These are phyloP conservation scores for Phyllostomus hastatus DNA, from an alignment of 2,113 vertebrate genomes.

Conservation along the genomic window DNA sequence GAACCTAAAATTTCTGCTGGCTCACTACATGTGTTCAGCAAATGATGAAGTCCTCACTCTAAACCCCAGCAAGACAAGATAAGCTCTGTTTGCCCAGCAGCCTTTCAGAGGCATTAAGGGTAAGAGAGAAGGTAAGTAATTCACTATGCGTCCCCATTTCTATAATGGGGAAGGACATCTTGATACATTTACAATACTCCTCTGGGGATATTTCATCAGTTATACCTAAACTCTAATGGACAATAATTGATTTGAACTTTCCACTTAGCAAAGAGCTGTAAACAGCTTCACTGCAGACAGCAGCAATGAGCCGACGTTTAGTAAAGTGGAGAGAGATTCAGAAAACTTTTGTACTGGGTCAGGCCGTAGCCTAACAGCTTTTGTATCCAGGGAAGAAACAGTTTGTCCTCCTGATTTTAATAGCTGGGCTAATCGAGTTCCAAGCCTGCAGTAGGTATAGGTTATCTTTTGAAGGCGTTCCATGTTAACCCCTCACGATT, in stretches of 20 bases:
- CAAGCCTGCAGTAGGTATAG: slow-evolving; percentile 65
- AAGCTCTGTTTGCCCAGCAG: slow-evolving; percentile 82
- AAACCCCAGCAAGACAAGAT: slow-evolving; percentile 79
- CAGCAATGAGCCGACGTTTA: slow-evolving; percentile 80
- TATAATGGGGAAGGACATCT: slow-evolving; percentile 86
- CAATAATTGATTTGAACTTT: slow-evolving; percentile 91
- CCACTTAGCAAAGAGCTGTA: slow-evolving; percentile 86
- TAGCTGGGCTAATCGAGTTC: slow-evolving; percentile 73
- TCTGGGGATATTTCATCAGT: slow-evolving; percentile 89
- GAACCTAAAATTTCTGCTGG: slow-evolving; percentile 47
- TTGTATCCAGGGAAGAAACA: slow-evolving; percentile 72
- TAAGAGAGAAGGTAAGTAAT: slow-evolving; percentile 88
- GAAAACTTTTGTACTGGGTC: slow-evolving; percentile 78
- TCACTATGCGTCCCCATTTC: slow-evolving; percentile 83
- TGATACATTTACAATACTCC: slow-evolving; percentile 87
- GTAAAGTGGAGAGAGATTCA: slow-evolving; percentile 84
- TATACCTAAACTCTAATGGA: slow-evolving; percentile 90
- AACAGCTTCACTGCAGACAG: slow-evolving; percentile 83
- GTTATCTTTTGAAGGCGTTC: slow-evolving; percentile 62
- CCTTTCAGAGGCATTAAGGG: slow-evolving; percentile 85
- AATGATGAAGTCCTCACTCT: slow-evolving; percentile 70
- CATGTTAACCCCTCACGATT: slow-evolving; percentile 61
- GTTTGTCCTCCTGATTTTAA: slow-evolving; percentile 71
- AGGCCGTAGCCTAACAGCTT: slow-evolving; percentile 69
- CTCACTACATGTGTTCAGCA: slow-evolving; percentile 61